Evolutionary conservation across 1,140 invertebrate genomes (phyloP).

Genomic region (Drosophila mojavensis): DNA sequence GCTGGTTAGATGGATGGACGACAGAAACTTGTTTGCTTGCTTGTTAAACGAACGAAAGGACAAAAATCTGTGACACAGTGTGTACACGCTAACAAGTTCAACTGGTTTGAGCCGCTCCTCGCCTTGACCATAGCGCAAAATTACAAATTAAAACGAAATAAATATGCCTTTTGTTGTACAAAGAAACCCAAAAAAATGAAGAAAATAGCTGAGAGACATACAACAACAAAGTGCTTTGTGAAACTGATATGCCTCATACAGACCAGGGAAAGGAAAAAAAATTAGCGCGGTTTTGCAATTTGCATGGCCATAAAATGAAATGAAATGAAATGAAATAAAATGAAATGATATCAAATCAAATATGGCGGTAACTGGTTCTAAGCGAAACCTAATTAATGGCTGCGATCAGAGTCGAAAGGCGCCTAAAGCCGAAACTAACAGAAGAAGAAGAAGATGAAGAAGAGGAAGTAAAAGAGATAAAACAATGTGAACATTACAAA

Average conservation of each 20-base stretch:
- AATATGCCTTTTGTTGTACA: conserved; percentile 80
- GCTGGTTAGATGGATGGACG: background rate
- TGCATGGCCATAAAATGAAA: conserved; percentile 59
- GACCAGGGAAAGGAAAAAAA: conserved; percentile 35
- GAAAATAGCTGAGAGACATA: conserved; percentile 8
- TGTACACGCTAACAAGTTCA: conserved; percentile 58
- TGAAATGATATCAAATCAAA: conserved; percentile 59
- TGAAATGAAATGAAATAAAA: conserved; percentile 52
- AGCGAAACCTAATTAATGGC: conserved; percentile 67
- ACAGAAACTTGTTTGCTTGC: no score
- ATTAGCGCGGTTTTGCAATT: conserved; percentile 82
- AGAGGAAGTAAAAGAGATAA: background rate
- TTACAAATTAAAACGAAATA: conserved; percentile 83
- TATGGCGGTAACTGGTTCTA: conserved; percentile 56
- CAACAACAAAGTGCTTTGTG: conserved; percentile 37
- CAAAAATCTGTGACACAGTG: background rate
- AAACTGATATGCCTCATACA: conserved; percentile 62
- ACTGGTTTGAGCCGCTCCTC: conserved; percentile 59
- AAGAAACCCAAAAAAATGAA: conserved; percentile 50
- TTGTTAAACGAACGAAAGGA: conserved; percentile 6
- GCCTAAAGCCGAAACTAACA: conserved; percentile 36
- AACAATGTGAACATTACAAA: conserved; percentile 49
- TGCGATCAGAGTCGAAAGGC: conserved; percentile 51
- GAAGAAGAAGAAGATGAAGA: conserved; percentile 10
- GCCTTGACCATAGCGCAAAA: conserved; percentile 77